Conservation (phyloP, 2,113 vertebrate genomes). For the Tragelaphus buxtoni region DNA sequence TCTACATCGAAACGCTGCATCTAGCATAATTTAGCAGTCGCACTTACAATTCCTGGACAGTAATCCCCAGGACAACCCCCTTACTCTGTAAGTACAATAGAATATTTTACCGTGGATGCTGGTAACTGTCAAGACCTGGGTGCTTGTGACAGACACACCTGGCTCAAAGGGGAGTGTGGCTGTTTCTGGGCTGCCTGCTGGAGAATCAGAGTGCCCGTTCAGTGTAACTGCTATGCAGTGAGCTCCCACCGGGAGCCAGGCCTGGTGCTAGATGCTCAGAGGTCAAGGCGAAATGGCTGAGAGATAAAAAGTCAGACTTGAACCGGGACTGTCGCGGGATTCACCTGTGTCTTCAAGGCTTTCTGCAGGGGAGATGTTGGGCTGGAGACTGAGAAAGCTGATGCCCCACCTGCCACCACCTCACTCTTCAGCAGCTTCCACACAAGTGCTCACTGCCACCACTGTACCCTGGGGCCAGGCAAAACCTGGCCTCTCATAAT, state of each 20-base stretch:
- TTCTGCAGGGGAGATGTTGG: background rate
- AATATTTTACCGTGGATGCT: background rate
- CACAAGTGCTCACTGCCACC: fast-evolving
- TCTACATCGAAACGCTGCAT: background rate
- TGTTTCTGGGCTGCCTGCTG: background rate
- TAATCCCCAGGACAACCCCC: background rate
- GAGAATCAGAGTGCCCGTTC: background rate
- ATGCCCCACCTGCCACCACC: background rate
- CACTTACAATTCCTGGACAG: background rate
- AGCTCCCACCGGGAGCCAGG: background rate
- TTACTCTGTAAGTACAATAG: background rate
- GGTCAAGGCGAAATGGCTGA: background rate
- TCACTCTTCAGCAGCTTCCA: background rate
- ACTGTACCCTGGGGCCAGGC: background rate
- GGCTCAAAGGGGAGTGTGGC: background rate
- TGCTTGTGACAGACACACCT: background rate
- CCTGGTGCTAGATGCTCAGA: background rate
- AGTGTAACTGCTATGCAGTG: fast-evolving
- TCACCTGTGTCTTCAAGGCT: background rate
- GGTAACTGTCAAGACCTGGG: background rate
- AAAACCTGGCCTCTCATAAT: background rate
- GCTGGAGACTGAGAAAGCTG: background rate
- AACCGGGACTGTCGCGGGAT: background rate
- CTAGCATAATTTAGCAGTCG: background rate
- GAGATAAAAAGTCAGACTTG: background rate